Base-by-base conservation (phyloP, 2,888 invertebrate genomes). In the Drosophila parthenogenetica region DNA sequence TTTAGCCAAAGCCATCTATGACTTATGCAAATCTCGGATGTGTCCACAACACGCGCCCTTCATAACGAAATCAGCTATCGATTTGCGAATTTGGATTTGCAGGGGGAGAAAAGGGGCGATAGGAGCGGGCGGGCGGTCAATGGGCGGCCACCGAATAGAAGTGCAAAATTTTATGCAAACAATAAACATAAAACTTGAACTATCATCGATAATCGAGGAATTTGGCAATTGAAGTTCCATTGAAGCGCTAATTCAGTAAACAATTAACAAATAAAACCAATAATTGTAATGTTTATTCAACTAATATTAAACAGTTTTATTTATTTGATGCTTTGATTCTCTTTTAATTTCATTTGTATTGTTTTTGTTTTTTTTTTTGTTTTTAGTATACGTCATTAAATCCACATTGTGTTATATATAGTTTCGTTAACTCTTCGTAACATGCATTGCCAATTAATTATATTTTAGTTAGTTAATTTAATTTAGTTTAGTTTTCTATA, bases 221-320 rank as follows among this genome's bases (percentile, higher is more conserved):
- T 11, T 32, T 42, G n/a, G 4, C 42, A 42, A 10, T 54, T 43
- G 29, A 42, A 17, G 49, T 14, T 22, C 37, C 50, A 50, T 22
- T 50, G 16, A 32, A 5, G 8, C 16, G 48, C 29, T 16, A 50
- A 37, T 37, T 39, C n/a, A 22, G n/a, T 50, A 2, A 39, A 43
- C 7, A 25, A 25, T 29, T 3, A 14, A 35, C 10, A 14, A 11
- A 5, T 45, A 45, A 46, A 16, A 7, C 13, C 10, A 42, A 14
- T 14, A 32, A 17, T 2, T 55, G 17, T 57, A n/a, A 48, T 64
- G 74, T 60, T 68, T 69, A 67, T 77, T 77, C 62, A 79, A 80
- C 83, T 82, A 84, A 78, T 86, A 69, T 82, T 88, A 85, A 68
- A 81, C 81, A 82, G 73, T 69, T 82, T 87, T 25, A 25, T 25